Conservation (phyloP, 92 coral and sea anemone genomes). For the Pocillopora grandis region DNA sequence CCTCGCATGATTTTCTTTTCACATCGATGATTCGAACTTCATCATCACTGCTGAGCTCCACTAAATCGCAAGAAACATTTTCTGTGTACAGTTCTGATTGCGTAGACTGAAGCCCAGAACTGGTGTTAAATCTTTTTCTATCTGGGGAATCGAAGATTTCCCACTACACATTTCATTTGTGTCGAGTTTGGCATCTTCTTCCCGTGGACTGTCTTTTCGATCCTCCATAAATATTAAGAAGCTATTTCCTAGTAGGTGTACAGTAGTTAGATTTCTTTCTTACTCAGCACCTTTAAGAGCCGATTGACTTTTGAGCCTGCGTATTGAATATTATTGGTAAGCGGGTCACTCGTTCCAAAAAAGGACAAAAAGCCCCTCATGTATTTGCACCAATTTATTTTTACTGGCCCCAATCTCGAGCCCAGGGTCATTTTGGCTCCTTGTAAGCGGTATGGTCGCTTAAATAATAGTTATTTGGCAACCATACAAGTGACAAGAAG, state of each 20-base stretch:
- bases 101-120: neutral
- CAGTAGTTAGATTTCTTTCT: no score
- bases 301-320: no score
- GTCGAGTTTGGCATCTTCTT: neutral
- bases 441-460: no score
- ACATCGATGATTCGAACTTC: slow-evolving; percentile 23
- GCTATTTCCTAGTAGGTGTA: neutral
- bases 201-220: neutral
- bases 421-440: no score
- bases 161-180: neutral
- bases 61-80: neutral
- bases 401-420: no score
- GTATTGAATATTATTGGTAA: neutral
- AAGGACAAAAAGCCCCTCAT: no score
- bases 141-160: neutral
- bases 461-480: no score
- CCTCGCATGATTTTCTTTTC: neutral
- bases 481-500: no score
- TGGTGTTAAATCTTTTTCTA: neutral
- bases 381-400: no score
- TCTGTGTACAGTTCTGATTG: neutral
- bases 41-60: slow-evolving; percentile 35
- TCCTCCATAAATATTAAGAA: neutral
- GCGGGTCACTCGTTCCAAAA: neutral
- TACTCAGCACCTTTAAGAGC: no score